Evolutionary conservation across 37 sponge, comb jelly and placozoan genomes (phyloP).

Genomic region (Spongilla lacustris): DNA sequence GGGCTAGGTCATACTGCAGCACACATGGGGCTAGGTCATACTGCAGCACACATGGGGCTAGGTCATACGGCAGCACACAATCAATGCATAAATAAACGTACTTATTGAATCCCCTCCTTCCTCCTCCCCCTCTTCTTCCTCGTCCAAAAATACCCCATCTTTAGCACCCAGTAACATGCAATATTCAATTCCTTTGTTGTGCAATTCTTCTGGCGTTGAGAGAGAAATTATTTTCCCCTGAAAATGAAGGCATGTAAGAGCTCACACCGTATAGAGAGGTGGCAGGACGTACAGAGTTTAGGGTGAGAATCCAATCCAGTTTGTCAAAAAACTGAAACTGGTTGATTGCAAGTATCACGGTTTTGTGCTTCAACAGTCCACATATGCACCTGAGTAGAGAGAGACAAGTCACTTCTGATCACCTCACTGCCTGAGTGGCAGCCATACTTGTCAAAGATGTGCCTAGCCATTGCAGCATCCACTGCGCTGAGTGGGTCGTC

Average conservation of each 20-base stretch:
- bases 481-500: slow-evolving; percentile 92
- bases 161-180: neutral
- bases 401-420: no score
- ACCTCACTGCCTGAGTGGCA: no score
- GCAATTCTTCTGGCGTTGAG: neutral
- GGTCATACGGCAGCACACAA: no score
- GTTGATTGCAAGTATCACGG: slow-evolving; percentile 78
- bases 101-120: neutral
- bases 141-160: neutral
- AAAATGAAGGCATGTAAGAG: no score
- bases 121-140: neutral
- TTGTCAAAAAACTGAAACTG: slow-evolving; percentile 80
- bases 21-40: neutral
- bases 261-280: no score
- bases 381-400: slow-evolving; percentile 79
- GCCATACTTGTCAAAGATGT: slow-evolving; percentile 77
- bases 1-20: neutral
- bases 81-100: no score
- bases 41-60: neutral
- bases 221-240: neutral
- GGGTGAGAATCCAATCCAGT: slow-evolving; percentile 66
- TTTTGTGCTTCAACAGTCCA: slow-evolving; percentile 60
- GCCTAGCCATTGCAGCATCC: slow-evolving; percentile 71
- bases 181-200: neutral
- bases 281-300: slow-evolving; percentile 67